Evolutionary conservation across 1,140 invertebrate species (phyloP), one percentile per base, ranked within the genome.

Genomic region (Drosophila busckii): DNA sequence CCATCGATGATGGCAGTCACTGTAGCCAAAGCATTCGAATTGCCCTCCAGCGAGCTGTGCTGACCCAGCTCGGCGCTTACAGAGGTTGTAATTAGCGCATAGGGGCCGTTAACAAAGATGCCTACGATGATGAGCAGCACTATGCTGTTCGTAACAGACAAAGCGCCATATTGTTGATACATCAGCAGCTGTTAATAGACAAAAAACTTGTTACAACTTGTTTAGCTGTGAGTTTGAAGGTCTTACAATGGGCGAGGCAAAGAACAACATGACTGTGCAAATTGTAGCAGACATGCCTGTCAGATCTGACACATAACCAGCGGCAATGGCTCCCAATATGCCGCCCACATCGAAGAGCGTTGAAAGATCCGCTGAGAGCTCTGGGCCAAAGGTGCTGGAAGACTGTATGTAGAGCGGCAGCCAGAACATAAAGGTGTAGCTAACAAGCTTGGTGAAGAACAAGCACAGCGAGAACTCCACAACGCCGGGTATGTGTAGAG

Each of bases 351-450:
- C 97, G 88, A 98, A 98, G 1, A 97, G 88, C 1, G 92, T 95
- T 2, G 96, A 98, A 13, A 98, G 67, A 89, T 96, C 92, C 6
- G 96, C 96, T 55, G 96, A 94, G 10, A 91, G 67, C 4, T 89
- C 89, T 2, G 96, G 90, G 19, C 91, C 89, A 34, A 94, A 92
- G 0, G 90, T 89, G 20, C 93, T 95, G 54, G 94, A 94, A 42
- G 90, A 89, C 35, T 92, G 91, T 41, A 99, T 96, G 70, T 98
- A 99, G 8, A 93, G 88, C 32, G 97, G 97, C 61, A 99, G 89
- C 97, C 97, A 99, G 87, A 95, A 98, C 6, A 99, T 91, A 88
- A 99, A 99, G 46, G 97, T 98, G 85, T 99, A 99, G 84, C 94
- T 97, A 41, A 99, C 97, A 3, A 98, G 90, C 88, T 99, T 99